Evolutionary conservation across 2,797 vertebrate genomes (phyloP), one percentile per base, ranked within the genome.

Genomic region (Catharus ustulatus): DNA sequence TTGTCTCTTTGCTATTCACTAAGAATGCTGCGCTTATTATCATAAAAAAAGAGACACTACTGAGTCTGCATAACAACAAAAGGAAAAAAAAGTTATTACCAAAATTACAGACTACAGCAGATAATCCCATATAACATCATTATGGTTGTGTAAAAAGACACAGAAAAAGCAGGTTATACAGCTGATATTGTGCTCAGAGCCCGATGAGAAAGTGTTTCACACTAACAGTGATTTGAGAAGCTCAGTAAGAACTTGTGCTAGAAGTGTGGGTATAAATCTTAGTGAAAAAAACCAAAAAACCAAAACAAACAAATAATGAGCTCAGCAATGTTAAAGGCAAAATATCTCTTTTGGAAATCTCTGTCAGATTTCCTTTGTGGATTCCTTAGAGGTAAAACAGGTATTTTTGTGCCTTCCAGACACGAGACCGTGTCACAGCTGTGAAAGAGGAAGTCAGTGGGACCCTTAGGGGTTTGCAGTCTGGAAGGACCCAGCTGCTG

Each of bases 401-500:
- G 29, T 43, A 49, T 24, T 74, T 84, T 38, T 19, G 30, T 15
- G 7, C 27, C 7, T 58, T 64, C 30, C 43, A 48, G 36, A 23
- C 16, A 23, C 0, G 2, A 8, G 11, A 5, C 10, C 0, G 0
- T 23, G 52, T 32, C 42, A n/a, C 5, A 55, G 38, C 26, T 2
- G 0, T 54, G 38, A 58, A 74, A 43, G 68, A 30, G 57, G 40
- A 8, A 59, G 43, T 16, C 43, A 46, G 29, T 5, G 9, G 6
- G n/a, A 49, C 6, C n/a, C 30, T 9, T 0, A 10, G 51, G 34
- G 9, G 2, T 49, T 29, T 76, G 63, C 17, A 58, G 49, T 11
- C 23, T 32, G 15, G 7, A 22, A 61, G 67, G 48, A 36, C 3
- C 1, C 43, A 3, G 30, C 21, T 1, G 1, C 45, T 18, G 54